Conservation (phyloP, 2,888 invertebrate species). For the Acrocera orbiculus region DNA sequence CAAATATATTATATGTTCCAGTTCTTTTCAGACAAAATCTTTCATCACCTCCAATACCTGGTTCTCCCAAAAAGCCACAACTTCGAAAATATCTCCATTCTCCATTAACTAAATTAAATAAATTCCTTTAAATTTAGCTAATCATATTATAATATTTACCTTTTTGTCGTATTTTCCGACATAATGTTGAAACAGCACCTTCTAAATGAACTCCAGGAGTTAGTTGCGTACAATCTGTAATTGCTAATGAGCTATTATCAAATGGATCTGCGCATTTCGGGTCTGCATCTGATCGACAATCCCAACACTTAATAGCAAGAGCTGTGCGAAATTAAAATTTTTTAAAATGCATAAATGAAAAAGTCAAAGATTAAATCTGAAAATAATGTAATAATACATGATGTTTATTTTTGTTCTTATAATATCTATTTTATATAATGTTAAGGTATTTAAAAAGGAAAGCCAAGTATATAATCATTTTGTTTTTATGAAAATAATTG, state of each 20-base stretch:
- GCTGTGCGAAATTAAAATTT: conserved; percentile 31
- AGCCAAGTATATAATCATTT: no score
- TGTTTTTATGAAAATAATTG: no score
- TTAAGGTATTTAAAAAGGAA: no score
- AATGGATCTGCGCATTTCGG: conserved; percentile 86
- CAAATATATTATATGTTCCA: conserved; percentile 82
- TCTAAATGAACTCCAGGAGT: conserved; percentile 45
- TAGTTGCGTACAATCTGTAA: conserved; percentile 57
- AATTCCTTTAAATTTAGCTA: conserved; percentile 1
- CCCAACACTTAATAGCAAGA: conserved; percentile 70
- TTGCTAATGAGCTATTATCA: conserved; percentile 73
- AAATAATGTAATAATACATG: no score
- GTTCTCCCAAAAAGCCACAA: conserved; percentile 81
- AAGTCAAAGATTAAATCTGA: no score
- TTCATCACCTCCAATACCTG: conserved; percentile 78
- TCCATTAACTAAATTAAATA: conserved; percentile 46
- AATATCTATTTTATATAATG: no score
- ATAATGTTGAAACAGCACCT: conserved; percentile 62
- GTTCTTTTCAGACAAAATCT: conserved; percentile 79
- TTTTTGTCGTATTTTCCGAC: conserved; percentile 82
- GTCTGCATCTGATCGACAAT: conserved; percentile 73
- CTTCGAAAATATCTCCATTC: conserved; percentile 76
- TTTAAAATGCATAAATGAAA: no score
- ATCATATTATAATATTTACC: conserved; percentile 33
- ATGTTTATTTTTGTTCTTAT: no score